Evolutionary conservation across 2,113 vertebrate genomes (phyloP).

Genomic region (Oxygymnocypris stewartii): DNA sequence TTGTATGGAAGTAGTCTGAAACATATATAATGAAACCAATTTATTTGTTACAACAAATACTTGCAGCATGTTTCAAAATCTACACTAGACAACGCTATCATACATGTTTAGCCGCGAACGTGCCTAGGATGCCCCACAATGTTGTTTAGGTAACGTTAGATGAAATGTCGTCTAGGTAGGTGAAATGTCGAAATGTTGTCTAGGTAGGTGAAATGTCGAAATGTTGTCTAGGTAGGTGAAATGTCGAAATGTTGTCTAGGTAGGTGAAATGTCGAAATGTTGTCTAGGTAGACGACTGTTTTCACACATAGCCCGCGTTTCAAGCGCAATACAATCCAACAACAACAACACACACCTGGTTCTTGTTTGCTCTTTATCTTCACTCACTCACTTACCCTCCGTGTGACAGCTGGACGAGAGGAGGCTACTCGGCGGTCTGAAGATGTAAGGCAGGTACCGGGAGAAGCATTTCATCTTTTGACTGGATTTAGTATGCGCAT

Average conservation of each 20-base stretch:
- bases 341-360: slow-evolving; percentile 17
- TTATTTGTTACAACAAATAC: background rate
- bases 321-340: background rate
- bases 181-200: background rate
- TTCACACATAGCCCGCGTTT: slow-evolving; percentile 4
- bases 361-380: background rate
- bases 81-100: background rate
- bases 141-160: no score
- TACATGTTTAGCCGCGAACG: background rate
- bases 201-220: background rate
- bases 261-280: background rate
- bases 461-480: slow-evolving; percentile 88
- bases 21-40: background rate
- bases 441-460: slow-evolving; percentile 84
- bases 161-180: background rate
- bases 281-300: background rate
- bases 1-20: no score
- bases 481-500: slow-evolving; percentile 48
- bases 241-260: background rate
- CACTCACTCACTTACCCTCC: slow-evolving; percentile 75
- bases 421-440: slow-evolving; percentile 82
- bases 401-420: slow-evolving; percentile 84
- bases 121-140: background rate
- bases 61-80: background rate
- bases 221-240: background rate